Conservation (phyloP, 2,888 invertebrate genomes). For the Beris chalybata region DNA sequence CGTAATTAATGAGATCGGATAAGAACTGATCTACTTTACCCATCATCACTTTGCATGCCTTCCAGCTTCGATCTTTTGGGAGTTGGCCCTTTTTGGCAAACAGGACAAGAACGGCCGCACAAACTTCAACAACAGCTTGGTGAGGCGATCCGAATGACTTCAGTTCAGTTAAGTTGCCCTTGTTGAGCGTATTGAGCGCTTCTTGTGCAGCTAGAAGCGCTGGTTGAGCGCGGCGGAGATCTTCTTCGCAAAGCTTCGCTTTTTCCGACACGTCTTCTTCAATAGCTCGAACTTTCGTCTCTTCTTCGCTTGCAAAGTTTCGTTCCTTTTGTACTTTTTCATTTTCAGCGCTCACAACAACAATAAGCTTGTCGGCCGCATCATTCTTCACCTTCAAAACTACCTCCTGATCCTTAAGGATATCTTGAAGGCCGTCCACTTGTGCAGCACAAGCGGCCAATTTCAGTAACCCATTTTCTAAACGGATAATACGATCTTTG, state of each 20-base stretch:
- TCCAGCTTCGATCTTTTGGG: conserved; percentile 92
- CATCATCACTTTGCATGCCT: conserved; percentile 88
- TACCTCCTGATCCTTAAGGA: conserved; percentile 72
- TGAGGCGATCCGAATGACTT: conserved; percentile 94
- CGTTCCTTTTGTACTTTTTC: conserved; percentile 89
- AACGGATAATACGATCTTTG: conserved; percentile 72
- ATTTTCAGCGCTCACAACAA: conserved; percentile 85
- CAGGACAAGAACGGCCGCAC: conserved; percentile 85
- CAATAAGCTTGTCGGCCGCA: conserved; percentile 85
- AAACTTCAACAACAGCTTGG: conserved; percentile 82
- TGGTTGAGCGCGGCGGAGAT: conserved; percentile 89
- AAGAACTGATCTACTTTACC: conserved; percentile 86
- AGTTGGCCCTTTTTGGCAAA: conserved; percentile 80
- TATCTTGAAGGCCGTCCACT: conserved; percentile 79
- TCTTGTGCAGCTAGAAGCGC: conserved; percentile 86
- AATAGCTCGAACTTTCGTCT: conserved; percentile 85
- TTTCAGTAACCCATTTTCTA: conserved; percentile 88
- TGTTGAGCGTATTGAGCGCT: conserved; percentile 89
- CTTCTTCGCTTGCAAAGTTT: conserved; percentile 79
- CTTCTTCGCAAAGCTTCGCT: conserved; percentile 83
- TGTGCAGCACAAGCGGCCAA: conserved; percentile 83
- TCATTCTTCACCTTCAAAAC: conserved; percentile 85
- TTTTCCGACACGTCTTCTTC: conserved; percentile 85
- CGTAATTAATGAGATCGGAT: conserved; percentile 78
- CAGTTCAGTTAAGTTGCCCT: conserved; percentile 89